A percentile compares a stretch with the other conserved stretches of the same genome.
These are phyloP conservation scores for Myopa testacea DNA, from an alignment of 2,888 invertebrate genomes.

Conservation along the genomic window DNA sequence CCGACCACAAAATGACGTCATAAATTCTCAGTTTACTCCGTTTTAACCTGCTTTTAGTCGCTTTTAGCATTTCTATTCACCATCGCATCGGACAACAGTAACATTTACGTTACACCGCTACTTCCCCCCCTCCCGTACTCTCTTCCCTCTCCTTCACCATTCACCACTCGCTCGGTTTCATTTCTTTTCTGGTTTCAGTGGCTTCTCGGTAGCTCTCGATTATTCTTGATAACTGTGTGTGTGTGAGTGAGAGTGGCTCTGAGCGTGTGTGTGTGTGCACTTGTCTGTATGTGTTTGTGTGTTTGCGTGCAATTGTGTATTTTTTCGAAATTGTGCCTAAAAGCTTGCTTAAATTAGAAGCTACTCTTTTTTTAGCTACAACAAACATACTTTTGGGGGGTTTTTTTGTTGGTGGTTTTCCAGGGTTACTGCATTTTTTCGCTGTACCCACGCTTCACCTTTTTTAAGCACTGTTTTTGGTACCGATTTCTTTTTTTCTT, in stretches of 20 bases:
- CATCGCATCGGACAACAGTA: no score
- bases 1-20: neutral
- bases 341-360: constrained; percentile 16
- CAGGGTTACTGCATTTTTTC: neutral
- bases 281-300: neutral
- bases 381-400: neutral
- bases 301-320: neutral
- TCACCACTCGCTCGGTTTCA: neutral
- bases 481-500: neutral
- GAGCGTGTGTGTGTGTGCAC: neutral
- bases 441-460: neutral
- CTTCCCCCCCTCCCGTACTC: neutral
- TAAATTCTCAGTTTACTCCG: neutral
- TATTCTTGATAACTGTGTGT: neutral
- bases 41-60: neutral
- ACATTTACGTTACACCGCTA: neutral
- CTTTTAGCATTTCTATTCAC: neutral
- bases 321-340: constrained; percentile 14
- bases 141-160: neutral
- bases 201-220: no score
- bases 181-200: no score
- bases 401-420: neutral
- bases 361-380: neutral
- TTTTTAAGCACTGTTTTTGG: neutral
- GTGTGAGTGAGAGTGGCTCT: neutral